Conservation (phyloP, 2,888 invertebrate species). For the Acanthopleura granulata region DNA sequence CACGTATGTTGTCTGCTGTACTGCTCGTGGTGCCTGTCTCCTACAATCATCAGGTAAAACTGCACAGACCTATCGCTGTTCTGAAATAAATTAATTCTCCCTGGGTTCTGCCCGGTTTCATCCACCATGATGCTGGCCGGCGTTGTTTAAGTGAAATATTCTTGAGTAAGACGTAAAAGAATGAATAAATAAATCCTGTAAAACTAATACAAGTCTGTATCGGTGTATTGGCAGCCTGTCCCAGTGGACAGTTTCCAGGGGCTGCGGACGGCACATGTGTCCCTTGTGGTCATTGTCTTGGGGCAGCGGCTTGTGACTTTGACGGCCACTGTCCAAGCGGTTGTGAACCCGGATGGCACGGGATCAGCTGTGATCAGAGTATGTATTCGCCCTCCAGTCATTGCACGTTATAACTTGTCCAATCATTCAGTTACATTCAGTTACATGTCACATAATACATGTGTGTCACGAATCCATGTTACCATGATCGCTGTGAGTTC, state of each 20-base stretch:
- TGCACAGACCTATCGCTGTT: no score
- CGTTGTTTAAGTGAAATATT: no score
- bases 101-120: no score
- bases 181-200: neutral
- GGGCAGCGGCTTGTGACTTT: slow-evolving; percentile 27
- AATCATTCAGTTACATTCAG: neutral
- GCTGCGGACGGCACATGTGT: neutral
- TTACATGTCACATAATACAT: no score
- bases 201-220: no score
- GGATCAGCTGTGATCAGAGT: slow-evolving; percentile 36
- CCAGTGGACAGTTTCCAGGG: neutral
- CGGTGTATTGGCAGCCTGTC: neutral
- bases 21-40: no score
- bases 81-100: neutral
- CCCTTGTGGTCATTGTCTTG: neutral
- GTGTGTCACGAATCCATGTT: no score
- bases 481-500: no score
- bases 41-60: no score
- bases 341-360: slow-evolving; percentile 41
- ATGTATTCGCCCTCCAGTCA: slow-evolving; percentile 19
- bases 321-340: slow-evolving; percentile 33
- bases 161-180: no score
- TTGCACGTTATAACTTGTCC: neutral
- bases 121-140: no score
- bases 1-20: no score